Evolutionary conservation across 2,797 vertebrate species (phyloP).

Genomic region (Pipistrellus pipistrellus): DNA sequence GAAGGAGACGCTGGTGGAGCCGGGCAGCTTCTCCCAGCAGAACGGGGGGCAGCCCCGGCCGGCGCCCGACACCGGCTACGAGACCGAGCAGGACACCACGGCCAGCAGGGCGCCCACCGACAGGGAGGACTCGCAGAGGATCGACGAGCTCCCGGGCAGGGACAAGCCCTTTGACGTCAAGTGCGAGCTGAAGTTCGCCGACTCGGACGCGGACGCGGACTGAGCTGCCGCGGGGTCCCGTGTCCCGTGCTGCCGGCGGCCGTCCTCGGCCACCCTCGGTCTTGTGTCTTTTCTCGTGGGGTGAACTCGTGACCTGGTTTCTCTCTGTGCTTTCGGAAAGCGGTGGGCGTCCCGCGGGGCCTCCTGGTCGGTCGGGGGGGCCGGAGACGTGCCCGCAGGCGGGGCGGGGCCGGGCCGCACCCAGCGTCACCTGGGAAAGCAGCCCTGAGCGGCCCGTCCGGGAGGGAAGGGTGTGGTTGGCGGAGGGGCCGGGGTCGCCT

Average conservation of each 20-base stretch:
- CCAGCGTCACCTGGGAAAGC: constrained; percentile 78
- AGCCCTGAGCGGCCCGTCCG: constrained; percentile 90
- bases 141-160: constrained; percentile 86
- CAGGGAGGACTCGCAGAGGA: constrained; percentile 85
- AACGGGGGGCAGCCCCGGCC: constrained; percentile 92
- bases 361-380: not conserved
- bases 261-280: constrained; percentile 56
- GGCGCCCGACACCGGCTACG: constrained; percentile 95
- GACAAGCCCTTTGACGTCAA: constrained; percentile 96
- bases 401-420: not conserved
- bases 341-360: constrained; percentile 72
- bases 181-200: constrained; percentile 95
- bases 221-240: constrained; percentile 81
- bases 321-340: constrained; percentile 71
- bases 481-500: constrained; percentile 97
- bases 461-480: constrained; percentile 95
- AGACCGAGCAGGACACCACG: constrained; percentile 94
- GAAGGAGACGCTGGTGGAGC: constrained; percentile 92
- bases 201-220: constrained; percentile 92
- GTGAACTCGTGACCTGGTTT: constrained; percentile 49
- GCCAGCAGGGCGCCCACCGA: constrained; percentile 91
- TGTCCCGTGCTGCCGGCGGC: constrained; percentile 63
- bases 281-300: constrained; percentile 72
- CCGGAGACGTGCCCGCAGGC: not conserved
- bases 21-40: constrained; percentile 90